Conservation (phyloP, 2,888 invertebrate genomes). For the Cremastobaeus sp. region DNA sequence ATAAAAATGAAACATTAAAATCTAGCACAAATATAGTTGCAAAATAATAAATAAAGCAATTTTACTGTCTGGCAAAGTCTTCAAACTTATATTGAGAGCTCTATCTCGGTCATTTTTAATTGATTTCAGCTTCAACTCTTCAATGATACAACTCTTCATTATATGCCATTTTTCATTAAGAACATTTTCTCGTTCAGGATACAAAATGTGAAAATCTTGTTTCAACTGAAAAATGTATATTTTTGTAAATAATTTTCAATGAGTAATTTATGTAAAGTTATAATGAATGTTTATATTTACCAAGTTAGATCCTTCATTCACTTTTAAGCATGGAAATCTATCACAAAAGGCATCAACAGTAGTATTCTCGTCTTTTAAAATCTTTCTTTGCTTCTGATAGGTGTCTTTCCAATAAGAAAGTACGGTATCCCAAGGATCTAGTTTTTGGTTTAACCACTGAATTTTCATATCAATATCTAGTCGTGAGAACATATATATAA, state of each 20-base stretch:
- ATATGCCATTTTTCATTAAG: background rate
- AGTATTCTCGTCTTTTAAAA: background rate
- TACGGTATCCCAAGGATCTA: conserved; percentile 1
- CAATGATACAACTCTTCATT: background rate
- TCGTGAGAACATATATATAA: too few species aligned
- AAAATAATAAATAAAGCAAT: background rate
- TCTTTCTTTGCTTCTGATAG: background rate
- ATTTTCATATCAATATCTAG: background rate
- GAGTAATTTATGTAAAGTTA: background rate
- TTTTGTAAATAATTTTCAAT: background rate
- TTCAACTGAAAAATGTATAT: conserved; percentile 1
- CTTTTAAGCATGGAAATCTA: background rate
- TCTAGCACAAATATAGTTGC: background rate
- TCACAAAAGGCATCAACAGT: background rate
- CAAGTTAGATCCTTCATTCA: background rate
- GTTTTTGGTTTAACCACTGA: background rate
- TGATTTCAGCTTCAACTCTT: background rate
- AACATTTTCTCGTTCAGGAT: conserved; percentile 1
- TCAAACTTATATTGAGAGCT: background rate
- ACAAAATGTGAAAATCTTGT: conserved; percentile 4
- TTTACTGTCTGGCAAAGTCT: background rate
- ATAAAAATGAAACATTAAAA: background rate
- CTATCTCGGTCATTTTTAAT: background rate
- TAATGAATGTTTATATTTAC: background rate
- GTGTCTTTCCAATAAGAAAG: background rate